These are phyloP conservation scores for Stenoptilia bipunctidactyla DNA, from an alignment of 2,888 invertebrate species.

Conservation along the genomic window DNA sequence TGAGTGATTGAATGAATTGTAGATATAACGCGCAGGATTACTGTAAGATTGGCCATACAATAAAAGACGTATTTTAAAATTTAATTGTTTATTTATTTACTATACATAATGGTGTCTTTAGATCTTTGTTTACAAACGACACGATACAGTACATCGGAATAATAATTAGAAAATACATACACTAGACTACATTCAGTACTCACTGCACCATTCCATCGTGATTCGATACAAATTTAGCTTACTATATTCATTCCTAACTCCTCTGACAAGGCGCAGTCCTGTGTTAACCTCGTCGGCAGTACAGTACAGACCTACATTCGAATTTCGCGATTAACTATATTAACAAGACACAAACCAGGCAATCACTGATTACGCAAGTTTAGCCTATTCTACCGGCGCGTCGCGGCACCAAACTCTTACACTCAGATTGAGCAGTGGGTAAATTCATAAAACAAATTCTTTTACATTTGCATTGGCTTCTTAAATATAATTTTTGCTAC, in stretches of 20 bases:
- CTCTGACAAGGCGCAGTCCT: no score
- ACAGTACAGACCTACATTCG: not conserved
- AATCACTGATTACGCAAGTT: not conserved
- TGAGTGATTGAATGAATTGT: no score
- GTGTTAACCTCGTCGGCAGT: not conserved
- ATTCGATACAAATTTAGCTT: no score
- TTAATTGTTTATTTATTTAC: not conserved
- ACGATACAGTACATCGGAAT: not conserved
- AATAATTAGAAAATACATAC: not conserved
- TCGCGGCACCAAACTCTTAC: conserved; percentile 5
- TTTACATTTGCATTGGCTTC: conserved; percentile 14
- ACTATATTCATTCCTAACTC: no score
- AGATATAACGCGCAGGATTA: not conserved
- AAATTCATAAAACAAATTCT: conserved; percentile 17
- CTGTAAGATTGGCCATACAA: not conserved
- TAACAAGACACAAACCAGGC: not conserved
- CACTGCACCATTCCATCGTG: not conserved
- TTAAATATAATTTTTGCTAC: conserved; percentile 21
- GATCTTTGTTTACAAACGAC: not conserved
- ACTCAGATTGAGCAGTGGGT: conserved; percentile 27
- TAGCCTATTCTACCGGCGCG: not conserved
- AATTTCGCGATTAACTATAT: not conserved
- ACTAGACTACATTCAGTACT: conserved; percentile 1
- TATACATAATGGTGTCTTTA: not conserved
- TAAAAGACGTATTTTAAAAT: not conserved